These are phyloP conservation scores for Ceyx cyanopectus DNA, from an alignment of 2,113 vertebrate species.

Conservation along the genomic window DNA sequence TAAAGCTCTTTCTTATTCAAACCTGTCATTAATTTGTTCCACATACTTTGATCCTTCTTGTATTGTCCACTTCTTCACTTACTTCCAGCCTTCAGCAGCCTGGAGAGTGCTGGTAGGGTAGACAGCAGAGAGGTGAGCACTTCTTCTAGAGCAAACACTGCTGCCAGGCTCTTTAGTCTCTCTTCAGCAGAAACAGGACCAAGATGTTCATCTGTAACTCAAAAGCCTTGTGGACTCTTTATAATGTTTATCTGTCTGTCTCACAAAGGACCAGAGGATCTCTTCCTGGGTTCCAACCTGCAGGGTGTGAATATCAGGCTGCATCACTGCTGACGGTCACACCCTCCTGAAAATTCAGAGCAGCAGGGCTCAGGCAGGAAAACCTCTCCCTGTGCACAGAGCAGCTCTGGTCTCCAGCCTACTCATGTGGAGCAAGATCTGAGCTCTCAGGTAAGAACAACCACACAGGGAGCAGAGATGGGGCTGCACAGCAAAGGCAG, in stretches of 20 bases:
- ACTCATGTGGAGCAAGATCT: background rate
- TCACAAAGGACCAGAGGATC: background rate
- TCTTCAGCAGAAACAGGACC: background rate
- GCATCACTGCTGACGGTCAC: background rate
- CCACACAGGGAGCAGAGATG: background rate
- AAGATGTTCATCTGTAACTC: background rate
- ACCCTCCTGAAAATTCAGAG: rapidly evolving
- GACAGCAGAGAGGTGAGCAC: background rate
- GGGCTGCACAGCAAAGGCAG: background rate
- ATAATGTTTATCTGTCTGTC: background rate
- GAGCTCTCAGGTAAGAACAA: background rate
- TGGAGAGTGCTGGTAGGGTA: background rate
- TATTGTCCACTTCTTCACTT: background rate
- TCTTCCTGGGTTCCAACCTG: background rate
- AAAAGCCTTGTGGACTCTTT: background rate
- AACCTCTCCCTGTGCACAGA: background rate
- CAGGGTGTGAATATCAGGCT: background rate
- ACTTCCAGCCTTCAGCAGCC: background rate
- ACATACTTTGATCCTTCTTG: background rate
- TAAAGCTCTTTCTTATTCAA: conserved; percentile 2
- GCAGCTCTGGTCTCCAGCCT: background rate
- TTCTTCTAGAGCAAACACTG: background rate
- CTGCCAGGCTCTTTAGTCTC: background rate
- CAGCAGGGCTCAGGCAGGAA: rapidly evolving
- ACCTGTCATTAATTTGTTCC: conserved; percentile 7